Evolutionary conservation across 2,888 invertebrate species (phyloP), one percentile per base, ranked within the genome.

Genomic region (Eristalis intricaria): DNA sequence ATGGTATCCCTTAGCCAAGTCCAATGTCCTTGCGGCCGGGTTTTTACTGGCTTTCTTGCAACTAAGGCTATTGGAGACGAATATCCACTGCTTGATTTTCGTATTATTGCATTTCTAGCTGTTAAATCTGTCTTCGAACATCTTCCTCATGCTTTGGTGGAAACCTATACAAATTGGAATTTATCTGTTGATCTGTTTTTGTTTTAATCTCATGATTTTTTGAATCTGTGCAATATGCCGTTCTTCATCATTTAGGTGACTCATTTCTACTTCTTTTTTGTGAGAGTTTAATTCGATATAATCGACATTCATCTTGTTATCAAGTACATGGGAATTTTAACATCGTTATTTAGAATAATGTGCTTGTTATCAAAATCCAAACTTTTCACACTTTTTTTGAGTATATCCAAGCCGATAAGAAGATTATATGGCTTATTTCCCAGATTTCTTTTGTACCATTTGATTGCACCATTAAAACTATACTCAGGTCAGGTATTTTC

Each of bases 341-440:
- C 32, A 32, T n/a, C n/a, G n/a, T n/a, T n/a, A n/a, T n/a, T n/a
- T n/a, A n/a, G n/a, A n/a, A n/a, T n/a, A n/a, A n/a, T n/a, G n/a
- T n/a, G n/a, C n/a, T n/a, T n/a, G n/a, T n/a, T n/a, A n/a, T n/a
- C n/a, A n/a, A n/a, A n/a, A 4, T 7, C 4, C 5, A 32, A 32
- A 32, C 2, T 32, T 5, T 32, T 32, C 32, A 32, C 8, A 32
- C 32, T n/a, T n/a, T n/a, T n/a, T n/a, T n/a, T 32, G 32, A 32
- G 32, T 4, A 32, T 32, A 32, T 77, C 86, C 82, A 86, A 81
- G n/a, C 81, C 85, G 0, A 82, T 65, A 35, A 82, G 26, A 29
- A 82, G 29, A 61, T 78, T 82, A 50, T 82, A 82, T 8, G 71
- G 60, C 58, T 86, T 86, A 61, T 26, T n/a, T n/a, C n/a, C n/a